Conservation (phyloP, 2,797 vertebrate species). For the Urocyon cinereoargenteus region DNA sequence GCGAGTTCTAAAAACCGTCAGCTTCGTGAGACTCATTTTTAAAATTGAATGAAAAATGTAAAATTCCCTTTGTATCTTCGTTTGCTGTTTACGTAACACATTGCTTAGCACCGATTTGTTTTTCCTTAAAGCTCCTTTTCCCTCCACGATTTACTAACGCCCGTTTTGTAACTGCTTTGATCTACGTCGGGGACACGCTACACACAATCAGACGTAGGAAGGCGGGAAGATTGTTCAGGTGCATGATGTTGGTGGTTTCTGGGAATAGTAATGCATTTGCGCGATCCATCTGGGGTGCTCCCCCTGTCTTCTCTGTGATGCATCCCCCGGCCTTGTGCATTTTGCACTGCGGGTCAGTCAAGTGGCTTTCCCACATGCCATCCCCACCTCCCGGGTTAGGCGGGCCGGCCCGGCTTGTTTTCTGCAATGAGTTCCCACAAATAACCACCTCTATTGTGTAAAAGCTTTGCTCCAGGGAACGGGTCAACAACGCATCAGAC, state of each 20-base stretch:
- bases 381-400: background rate
- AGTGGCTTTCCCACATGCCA: accelerated
- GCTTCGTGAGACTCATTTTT: background rate
- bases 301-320: background rate
- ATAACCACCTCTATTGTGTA: no score
- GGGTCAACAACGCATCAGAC: background rate
- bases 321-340: accelerated
- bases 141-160: background rate
- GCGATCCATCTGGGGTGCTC: accelerated
- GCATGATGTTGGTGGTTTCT: accelerated
- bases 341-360: background rate
- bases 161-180: background rate
- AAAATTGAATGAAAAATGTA: background rate
- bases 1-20: background rate
- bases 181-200: accelerated
- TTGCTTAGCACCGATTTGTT: no score
- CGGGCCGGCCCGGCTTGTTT: no score
- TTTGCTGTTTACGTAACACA: background rate
- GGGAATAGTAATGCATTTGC: accelerated
- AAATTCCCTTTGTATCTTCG: background rate
- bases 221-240: accelerated
- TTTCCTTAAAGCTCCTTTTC: background rate
- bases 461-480: background rate
- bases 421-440: accelerated
- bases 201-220: background rate